A percentile compares a stretch with the other conserved stretches of the same genome.
Conservation (phyloP, 2,888 invertebrate species). For the Bombylius major region DNA sequence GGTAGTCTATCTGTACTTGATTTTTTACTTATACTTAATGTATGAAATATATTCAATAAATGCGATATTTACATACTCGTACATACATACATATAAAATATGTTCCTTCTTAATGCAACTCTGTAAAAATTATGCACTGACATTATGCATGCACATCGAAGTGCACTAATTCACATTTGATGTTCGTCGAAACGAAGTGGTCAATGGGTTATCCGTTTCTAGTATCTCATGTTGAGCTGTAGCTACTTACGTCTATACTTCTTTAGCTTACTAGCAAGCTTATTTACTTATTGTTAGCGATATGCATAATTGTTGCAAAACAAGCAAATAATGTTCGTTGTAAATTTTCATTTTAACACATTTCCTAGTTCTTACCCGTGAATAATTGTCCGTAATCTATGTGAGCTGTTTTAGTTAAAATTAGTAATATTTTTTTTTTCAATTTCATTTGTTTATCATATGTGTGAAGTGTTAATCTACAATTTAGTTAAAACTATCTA, state of each 20-base stretch:
- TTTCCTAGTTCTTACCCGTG: neutral
- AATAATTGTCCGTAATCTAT: too few relatives aligned
- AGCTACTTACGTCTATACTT: too few relatives aligned
- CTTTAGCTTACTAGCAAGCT: neutral
- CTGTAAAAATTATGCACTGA: neutral
- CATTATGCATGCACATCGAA: conserved; percentile 13
- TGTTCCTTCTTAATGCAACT: neutral
- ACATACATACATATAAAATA: neutral
- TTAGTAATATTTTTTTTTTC: too few relatives aligned
- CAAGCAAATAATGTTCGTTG: too few relatives aligned
- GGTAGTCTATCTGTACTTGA: too few relatives aligned
- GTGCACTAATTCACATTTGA: conserved; percentile 25
- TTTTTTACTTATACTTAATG: too few relatives aligned
- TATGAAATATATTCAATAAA: too few relatives aligned
- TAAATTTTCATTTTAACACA: neutral
- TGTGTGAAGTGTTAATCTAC: neutral
- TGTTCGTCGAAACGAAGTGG: conserved; percentile 22
- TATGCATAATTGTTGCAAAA: neutral
- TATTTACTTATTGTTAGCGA: neutral
- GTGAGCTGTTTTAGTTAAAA: too few relatives aligned
- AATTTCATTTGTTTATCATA: neutral
- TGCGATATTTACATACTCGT: neutral
- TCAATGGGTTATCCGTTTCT: conserved; percentile 18
- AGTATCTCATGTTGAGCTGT: neutral
- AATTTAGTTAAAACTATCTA: too few relatives aligned